Percentiles rank a stretch among this genome's conserved stretches.
These are phyloP conservation scores for Aphaenogaster rudis DNA, from an alignment of 1,140 invertebrate species.

Conservation along the genomic window DNA sequence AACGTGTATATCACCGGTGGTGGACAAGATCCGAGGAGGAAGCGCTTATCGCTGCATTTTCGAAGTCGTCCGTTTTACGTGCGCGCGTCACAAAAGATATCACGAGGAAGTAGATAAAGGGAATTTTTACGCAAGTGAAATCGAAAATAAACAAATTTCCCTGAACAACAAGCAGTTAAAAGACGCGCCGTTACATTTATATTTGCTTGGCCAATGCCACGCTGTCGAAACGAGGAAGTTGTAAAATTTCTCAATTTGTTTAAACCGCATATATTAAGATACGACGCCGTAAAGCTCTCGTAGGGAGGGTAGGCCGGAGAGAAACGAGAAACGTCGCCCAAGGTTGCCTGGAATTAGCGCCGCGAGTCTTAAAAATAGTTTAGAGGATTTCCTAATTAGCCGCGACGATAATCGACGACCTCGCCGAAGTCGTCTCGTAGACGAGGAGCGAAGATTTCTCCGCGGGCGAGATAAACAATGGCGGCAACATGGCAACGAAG, in stretches of 20 bases:
- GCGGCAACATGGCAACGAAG: neutral
- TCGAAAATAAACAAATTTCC: slow-evolving; percentile 39
- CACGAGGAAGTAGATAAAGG: slow-evolving; percentile 24
- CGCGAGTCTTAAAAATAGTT: slow-evolving; percentile 24
- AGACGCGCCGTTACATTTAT: slow-evolving; percentile 2
- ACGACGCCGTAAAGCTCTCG: neutral
- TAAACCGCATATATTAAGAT: slow-evolving; percentile 28
- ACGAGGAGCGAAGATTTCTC: neutral
- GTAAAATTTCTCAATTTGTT: slow-evolving; percentile 43
- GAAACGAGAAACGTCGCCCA: neutral
- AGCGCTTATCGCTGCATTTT: slow-evolving; percentile 35
- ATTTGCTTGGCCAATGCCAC: slow-evolving; percentile 10
- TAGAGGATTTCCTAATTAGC: slow-evolving; percentile 35
- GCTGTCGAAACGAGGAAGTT: slow-evolving; percentile 25
- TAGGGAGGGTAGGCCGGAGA: no score
- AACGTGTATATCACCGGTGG: neutral
- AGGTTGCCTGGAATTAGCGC: slow-evolving; percentile 22
- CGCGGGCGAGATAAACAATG: neutral
- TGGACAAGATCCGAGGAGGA: neutral
- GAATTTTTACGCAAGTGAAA: slow-evolving; percentile 40
- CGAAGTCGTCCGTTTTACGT: slow-evolving; percentile 29
- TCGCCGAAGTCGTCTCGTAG: neutral
- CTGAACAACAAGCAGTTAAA: slow-evolving; percentile 4
- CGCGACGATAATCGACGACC: neutral
- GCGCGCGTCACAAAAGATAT: slow-evolving; percentile 21